These are phyloP conservation scores for Lepidochitona cinerea DNA, from an alignment of 2,888 invertebrate genomes.

Conservation along the genomic window DNA sequence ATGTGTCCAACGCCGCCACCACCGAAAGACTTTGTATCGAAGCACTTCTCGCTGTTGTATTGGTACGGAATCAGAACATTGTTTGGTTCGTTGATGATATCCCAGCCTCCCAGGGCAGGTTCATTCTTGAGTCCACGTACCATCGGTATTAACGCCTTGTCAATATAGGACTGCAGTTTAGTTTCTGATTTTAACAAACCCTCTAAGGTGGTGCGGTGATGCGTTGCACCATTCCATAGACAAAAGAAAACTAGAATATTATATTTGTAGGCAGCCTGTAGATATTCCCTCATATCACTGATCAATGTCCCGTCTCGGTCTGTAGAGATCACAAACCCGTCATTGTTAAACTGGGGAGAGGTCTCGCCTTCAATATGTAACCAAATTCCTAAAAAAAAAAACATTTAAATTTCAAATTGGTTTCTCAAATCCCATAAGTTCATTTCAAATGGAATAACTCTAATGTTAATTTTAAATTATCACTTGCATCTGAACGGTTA, in stretches of 20 bases:
- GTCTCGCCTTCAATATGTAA: constrained; percentile 51
- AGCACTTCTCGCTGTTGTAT: constrained; percentile 41
- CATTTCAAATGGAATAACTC: too few relatives aligned
- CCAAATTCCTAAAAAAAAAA: constrained; percentile 54
- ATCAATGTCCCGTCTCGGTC: constrained; percentile 47
- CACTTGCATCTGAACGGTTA: too few relatives aligned
- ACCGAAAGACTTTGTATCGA: constrained; percentile 49
- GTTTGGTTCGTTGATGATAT: constrained; percentile 60
- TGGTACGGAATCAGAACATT: constrained; percentile 42
- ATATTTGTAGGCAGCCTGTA: constrained; percentile 39
- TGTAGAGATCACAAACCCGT: constrained; percentile 46
- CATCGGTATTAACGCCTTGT: constrained; percentile 52
- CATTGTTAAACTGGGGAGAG: constrained; percentile 45
- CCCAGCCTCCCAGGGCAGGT: constrained; percentile 59
- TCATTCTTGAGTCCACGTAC: constrained; percentile 47
- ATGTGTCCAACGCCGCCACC: constrained; percentile 53
- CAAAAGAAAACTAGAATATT: constrained; percentile 52
- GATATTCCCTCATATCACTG: constrained; percentile 43
- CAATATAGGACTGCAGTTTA: constrained; percentile 56
- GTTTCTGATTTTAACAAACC: constrained; percentile 35
- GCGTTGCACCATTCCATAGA: constrained; percentile 57
- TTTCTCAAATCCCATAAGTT: too few relatives aligned
- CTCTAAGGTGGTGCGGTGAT: constrained; percentile 26
- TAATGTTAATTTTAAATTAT: too few relatives aligned
- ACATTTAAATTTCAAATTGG: too few relatives aligned